Evolutionary conservation across 2,797 vertebrate genomes (phyloP), one percentile per base, ranked within the genome.

Genomic region (Zalophus californianus): DNA sequence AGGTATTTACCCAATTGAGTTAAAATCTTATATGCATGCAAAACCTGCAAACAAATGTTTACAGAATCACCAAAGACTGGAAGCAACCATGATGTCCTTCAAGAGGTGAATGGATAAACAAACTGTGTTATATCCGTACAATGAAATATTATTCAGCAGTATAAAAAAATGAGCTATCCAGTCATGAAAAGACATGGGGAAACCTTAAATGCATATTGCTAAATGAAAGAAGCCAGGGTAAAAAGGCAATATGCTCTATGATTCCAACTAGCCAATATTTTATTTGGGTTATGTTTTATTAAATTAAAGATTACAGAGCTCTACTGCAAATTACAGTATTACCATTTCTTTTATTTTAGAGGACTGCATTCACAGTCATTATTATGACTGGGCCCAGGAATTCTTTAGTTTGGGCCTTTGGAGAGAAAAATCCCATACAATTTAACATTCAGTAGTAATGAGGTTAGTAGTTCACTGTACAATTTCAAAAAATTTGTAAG

Each of bases 271-370:
- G 16, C 23, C 23, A 21, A 88, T 20, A 88, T 60, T 60, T 75
- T 88, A 60, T 91, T 93, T 52, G n/a, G 56, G 72, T 78, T 85
- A 20, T 27, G 77, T 92, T 95, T 88, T 88, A 90, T 92, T 95
- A 70, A 50, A 88, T 73, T 90, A 72, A 94, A 93, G 52, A 91
- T 75, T 86, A 32, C 35, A 83, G 60, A 77, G 56, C 83, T 80
- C 29, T 91, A 7, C 56, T 41, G 32, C 86, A 70, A 91, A 86
- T 96, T 89, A 79, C 35, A 87, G 0, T 32, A 79, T 41, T 66
- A 77, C 48, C 52, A 93, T 92, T n/a, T 58, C 16, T 79, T 92
- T 23, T 66, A 82, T 86, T 95, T 90, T 60, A 95, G 54, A 94
- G 14, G 56, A 44, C 41, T 78, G 29, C 87, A 62, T 72, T 85